phyloP scores from a whole-genome alignment of 2,113 vertebrate species.

The Hymenochirus boettgeri region DNA sequence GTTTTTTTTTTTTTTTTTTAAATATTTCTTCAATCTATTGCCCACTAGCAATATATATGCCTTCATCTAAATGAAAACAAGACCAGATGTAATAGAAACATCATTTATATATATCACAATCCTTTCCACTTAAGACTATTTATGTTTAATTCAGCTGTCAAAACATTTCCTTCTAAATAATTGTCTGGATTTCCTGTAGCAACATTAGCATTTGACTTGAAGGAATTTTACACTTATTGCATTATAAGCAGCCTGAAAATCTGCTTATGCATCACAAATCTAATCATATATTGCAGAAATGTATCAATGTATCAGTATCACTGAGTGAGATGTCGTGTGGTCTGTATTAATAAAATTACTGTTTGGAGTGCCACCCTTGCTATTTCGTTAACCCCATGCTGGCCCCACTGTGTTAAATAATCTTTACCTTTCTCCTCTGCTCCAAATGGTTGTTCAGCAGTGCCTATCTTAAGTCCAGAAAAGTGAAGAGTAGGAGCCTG shows the following conservation, averaged over 20 bases:
- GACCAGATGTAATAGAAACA: slow-evolving; percentile 20
- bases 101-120: slow-evolving; percentile 40
- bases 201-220: slow-evolving; percentile 37
- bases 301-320: slow-evolving; percentile 26
- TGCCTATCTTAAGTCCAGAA: too few species aligned
- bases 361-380: too few species aligned
- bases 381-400: too few species aligned
- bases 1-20: slow-evolving; percentile 7
- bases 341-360: too few species aligned
- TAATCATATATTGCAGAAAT: slow-evolving; percentile 8
- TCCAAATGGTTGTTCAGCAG: too few species aligned
- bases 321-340: too few species aligned
- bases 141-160: slow-evolving; percentile 34
- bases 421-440: too few species aligned
- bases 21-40: slow-evolving; percentile 10
- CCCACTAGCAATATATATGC: slow-evolving; percentile 33
- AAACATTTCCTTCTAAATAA: slow-evolving; percentile 29
- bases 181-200: slow-evolving; percentile 24
- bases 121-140: slow-evolving; percentile 36
- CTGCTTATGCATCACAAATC: slow-evolving; percentile 29
- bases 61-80: slow-evolving; percentile 40
- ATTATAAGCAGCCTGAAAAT: slow-evolving; percentile 22
- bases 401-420: too few species aligned
- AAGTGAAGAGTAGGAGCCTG: too few species aligned
- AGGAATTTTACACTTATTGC: slow-evolving; percentile 32